phyloP scores from a whole-genome alignment of 1,140 invertebrate species.

The Drosophila paulistorum region DNA sequence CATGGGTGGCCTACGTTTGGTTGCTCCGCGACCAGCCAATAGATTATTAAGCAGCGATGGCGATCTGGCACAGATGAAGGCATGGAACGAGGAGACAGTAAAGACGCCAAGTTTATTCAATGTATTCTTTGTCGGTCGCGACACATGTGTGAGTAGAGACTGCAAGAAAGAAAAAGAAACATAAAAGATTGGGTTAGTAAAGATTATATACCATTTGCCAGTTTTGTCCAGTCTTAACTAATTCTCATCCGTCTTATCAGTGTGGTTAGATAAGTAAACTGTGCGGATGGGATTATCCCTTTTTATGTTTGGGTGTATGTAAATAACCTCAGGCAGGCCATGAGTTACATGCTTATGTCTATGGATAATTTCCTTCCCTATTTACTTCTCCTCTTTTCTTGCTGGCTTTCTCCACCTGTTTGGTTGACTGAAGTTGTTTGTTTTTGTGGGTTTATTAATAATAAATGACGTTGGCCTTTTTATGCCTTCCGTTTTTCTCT shows the following conservation, averaged over 20 bases:
- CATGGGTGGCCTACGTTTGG: conserved; percentile 92
- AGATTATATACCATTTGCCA: background rate
- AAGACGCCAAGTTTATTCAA: conserved; percentile 98
- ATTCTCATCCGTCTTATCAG: background rate
- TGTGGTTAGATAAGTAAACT: background rate
- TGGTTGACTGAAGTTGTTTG: conserved; percentile 69
- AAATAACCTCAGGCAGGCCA: conserved; percentile 41
- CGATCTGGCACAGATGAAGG: conserved; percentile 97
- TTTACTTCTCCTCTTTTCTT: background rate
- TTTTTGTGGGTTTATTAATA: conserved; percentile 76
- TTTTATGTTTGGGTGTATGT: conserved; percentile 18
- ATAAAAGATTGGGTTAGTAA: background rate
- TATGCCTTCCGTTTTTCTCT: conserved; percentile 34
- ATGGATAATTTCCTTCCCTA: background rate
- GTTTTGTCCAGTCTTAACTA: background rate
- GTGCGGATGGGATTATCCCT: conserved; percentile 2
- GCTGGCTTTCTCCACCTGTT: conserved; percentile 24
- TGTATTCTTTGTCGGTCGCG: conserved; percentile 96
- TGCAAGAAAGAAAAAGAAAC: conserved; percentile 84
- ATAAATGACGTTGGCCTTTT: conserved; percentile 76
- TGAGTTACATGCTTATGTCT: conserved; percentile 2
- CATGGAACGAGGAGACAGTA: conserved; percentile 98
- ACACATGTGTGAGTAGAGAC: conserved; percentile 97
- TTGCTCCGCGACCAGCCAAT: conserved; percentile 94
- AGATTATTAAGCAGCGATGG: conserved; percentile 96